Base-by-base conservation (phyloP, 2,797 vertebrate species). In the Enteromius argenteus region DNA sequence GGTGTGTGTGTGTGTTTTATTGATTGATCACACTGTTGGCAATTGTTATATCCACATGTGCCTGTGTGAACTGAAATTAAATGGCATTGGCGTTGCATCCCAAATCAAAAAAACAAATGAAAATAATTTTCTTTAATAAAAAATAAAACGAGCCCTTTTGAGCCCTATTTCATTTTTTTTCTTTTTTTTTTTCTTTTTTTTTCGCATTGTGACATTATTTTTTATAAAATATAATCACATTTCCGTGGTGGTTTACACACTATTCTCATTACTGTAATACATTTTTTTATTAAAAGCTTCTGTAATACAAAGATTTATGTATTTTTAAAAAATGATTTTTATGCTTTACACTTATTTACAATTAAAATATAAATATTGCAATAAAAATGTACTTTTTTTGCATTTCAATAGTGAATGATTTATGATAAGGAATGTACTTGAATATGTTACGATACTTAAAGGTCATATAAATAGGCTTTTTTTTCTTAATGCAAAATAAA, bases 41-140 rank as follows among this genome's bases (percentile, higher is more conserved):
- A 71, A 4, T 13, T 56, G 11, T 32, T 42, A 23, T 67, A 9
- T 32, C 71, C 73, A 51, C 49, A 15, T 60, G 21, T 71, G 84
- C 56, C 53, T 64, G 60, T 19, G 49, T 37, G 49, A 81, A 23
- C 35, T 13, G n/a, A 21, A 42, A 51, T n/a, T 60, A 60, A 62
- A 9, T 30, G 39, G 17, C 15, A 19, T 71, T 74, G 15, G 44
- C 77, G 21, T 75, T 51, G 27, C 42, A 44, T 46, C 21, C 17
- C 69, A 81, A 53, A 44, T 69, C 21, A 66, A 58, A 67, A 53
- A 49, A 49, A 71, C 17, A 23, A 30, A 44, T 58, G 14, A 21
- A 74, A 10, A 53, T 3, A 0, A 11, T 35, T 74, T 53, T 15
- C n/a, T 69, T 37, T n/a, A n/a, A 27, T 19, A 67, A 51, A 51